Evolutionary conservation across 2,113 vertebrate species (phyloP).

Genomic region (Anarrhichthys ocellatus): DNA sequence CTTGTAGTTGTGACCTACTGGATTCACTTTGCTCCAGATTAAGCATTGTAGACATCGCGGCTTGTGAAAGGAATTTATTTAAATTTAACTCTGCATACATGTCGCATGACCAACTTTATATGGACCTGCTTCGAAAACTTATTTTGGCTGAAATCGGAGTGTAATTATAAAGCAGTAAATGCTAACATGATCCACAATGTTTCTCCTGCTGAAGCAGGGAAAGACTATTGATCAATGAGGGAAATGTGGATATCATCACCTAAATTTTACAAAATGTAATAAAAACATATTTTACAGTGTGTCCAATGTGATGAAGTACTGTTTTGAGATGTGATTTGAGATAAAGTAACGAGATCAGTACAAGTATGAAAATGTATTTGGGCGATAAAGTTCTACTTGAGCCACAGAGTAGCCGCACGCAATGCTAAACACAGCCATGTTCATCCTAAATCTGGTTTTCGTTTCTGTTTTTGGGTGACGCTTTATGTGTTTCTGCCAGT

Average conservation of each 20-base stretch:
- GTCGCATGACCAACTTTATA: neutral
- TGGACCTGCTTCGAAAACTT: neutral
- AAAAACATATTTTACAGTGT: neutral
- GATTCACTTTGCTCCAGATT: slow-evolving; percentile 44
- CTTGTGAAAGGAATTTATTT: slow-evolving; percentile 17
- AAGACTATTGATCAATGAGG: neutral
- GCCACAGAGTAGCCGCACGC: neutral
- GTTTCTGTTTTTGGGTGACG: neutral
- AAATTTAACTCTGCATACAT: slow-evolving; percentile 5
- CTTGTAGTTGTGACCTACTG: slow-evolving; percentile 8
- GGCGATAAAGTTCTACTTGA: neutral
- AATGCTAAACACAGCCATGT: neutral
- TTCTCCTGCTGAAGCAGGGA: slow-evolving; percentile 1
- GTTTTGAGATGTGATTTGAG: neutral
- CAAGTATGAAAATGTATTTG: neutral
- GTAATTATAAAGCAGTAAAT: slow-evolving; percentile 8
- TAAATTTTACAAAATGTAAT: neutral
- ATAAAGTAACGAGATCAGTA: neutral
- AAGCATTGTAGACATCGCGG: slow-evolving; percentile 12
- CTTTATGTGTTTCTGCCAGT: neutral
- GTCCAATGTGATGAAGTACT: neutral
- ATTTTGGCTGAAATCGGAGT: neutral
- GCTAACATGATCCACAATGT: neutral
- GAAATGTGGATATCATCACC: neutral
- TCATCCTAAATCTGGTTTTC: neutral